Base-by-base conservation (phyloP, 2,113 vertebrate genomes). In the Alaudala cheleensis region DNA sequence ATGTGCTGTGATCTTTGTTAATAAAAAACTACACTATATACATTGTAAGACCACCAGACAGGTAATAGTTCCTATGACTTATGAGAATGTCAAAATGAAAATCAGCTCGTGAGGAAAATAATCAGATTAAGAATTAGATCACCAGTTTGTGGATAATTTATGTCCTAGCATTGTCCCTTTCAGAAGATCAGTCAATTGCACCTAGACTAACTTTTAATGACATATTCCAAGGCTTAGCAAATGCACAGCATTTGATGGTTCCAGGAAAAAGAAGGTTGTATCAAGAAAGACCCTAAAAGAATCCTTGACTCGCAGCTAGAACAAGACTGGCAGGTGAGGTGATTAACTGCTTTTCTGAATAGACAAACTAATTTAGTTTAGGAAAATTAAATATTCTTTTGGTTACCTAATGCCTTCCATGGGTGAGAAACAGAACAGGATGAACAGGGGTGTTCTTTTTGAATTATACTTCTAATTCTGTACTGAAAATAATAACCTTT, bases 81-180 rank as follows among this genome's bases (percentile, higher is more conserved):
- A 42, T 3, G 4, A 88, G 71, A 88, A 58, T 29, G 11, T n/a
- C 29, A 90, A 82, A 71, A 82, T 56, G 6, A 8, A 69, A 70
- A 81, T 60, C 6, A 39, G 4, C 15, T 71, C 85, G 11, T 71
- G 14, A 82, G 29, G 64, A 71, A 34, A 74, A 23, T 8, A 47
- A 79, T 37, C 5, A 31, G 71, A 88, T 24, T 2, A 54, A 79
- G 14, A 64, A 9, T 47, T 79, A 3, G 0, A 18, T 73, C 0
- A 0, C 14, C 3, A 9, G 15, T 5, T 40, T 62, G 8, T 50
- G 47, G 54, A 81, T 40, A 81, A 78, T 53, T n/a, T 65, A 22
- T 6, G 2, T 37, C 5, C 4, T 16, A 18, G 1, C 12, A 9
- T 54, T 4, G 0, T 25, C 12, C 62, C 13, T 66, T 56, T 74